Evolutionary conservation across 2,888 invertebrate species (phyloP).

Genomic region (Aspidiotus rigidus): DNA sequence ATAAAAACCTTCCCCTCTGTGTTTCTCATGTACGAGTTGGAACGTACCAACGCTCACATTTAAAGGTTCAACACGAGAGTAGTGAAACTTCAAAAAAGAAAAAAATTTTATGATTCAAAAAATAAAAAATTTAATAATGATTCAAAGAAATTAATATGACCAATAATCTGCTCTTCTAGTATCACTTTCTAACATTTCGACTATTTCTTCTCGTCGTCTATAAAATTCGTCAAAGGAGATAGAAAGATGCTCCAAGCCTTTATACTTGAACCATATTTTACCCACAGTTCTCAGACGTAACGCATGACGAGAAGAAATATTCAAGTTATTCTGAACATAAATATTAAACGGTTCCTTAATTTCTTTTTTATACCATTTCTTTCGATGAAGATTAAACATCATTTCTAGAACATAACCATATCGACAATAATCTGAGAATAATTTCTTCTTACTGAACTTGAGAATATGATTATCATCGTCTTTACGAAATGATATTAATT

Average conservation of each 20-base stretch:
- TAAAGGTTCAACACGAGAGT: too few relatives aligned
- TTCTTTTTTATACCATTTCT: too few relatives aligned
- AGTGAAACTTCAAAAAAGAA: too few relatives aligned
- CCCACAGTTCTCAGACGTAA: conserved; percentile 10
- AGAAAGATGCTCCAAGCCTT: conserved; percentile 11
- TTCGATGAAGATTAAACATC: too few relatives aligned
- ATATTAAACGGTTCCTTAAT: conserved; percentile 13
- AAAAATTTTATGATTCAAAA: background rate
- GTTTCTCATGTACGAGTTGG: too few relatives aligned
- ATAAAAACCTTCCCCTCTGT: background rate
- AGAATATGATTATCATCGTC: too few relatives aligned
- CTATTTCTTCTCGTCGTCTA: conserved; percentile 3
- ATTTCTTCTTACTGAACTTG: too few relatives aligned
- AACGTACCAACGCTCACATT: too few relatives aligned
- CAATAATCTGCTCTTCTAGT: conserved; percentile 1
- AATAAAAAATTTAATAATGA: too few relatives aligned
- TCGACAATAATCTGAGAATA: too few relatives aligned
- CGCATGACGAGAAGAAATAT: conserved; percentile 13
- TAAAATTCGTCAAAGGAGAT: conserved; percentile 13
- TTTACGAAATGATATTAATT: too few relatives aligned
- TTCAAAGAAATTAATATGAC: conserved; percentile 1
- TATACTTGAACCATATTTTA: conserved; percentile 13
- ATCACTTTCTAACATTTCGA: background rate
- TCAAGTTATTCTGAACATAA: conserved; percentile 9
- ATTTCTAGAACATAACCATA: too few relatives aligned